phyloP scores from a whole-genome alignment of 2,888 invertebrate species.

The Ephialtes manifestator region DNA sequence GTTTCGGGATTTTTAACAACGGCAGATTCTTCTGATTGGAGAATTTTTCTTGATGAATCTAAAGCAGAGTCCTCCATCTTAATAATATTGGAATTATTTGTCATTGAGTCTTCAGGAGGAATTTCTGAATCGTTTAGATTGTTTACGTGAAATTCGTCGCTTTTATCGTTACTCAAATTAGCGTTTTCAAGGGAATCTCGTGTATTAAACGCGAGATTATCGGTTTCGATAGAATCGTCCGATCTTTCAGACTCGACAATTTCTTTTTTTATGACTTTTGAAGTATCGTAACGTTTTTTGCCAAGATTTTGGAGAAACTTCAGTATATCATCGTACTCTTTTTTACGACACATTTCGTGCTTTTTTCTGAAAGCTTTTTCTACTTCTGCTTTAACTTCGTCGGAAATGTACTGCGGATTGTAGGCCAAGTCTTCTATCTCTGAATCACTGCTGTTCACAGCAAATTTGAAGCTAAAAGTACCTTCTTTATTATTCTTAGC shows the following conservation, averaged over 20 bases:
- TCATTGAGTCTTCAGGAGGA: neutral
- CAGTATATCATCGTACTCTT: slow-evolving; percentile 15
- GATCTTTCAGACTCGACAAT: neutral
- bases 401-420: slow-evolving; percentile 72
- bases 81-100: neutral
- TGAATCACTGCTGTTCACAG: neutral
- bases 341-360: slow-evolving; percentile 13
- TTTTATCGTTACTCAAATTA: neutral
- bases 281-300: neutral
- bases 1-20: neutral
- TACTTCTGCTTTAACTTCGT: slow-evolving; percentile 71
- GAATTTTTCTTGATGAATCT: slow-evolving; percentile 9
- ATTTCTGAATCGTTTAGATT: neutral
- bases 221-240: neutral
- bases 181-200: neutral
- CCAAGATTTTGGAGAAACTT: neutral
- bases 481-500: neutral
- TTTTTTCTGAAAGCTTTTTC: slow-evolving; percentile 70
- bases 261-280: neutral
- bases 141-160: neutral
- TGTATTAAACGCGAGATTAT: neutral
- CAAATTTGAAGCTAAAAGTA: neutral
- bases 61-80: slow-evolving; percentile 7
- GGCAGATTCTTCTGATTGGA: neutral
- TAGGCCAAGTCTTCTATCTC: slow-evolving; percentile 69